Evolutionary conservation across 1,140 invertebrate genomes (phyloP).

Genomic region (Drosophila ironensis): DNA sequence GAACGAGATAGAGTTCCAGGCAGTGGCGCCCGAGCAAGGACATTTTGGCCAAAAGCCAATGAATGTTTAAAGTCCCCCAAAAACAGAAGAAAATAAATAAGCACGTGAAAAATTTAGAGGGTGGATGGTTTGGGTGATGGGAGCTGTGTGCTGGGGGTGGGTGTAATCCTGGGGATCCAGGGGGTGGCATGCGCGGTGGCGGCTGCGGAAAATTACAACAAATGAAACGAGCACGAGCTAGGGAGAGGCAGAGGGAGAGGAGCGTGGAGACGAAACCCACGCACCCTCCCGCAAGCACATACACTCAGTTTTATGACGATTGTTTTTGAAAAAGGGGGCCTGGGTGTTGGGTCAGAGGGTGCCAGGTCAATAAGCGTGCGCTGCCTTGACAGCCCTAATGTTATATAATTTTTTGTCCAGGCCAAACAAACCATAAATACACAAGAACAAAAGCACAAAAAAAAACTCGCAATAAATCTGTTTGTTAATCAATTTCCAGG

Average conservation of each 20-base stretch:
- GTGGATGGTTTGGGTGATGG: background rate
- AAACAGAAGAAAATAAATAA: constrained; percentile 21
- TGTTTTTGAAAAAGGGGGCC: background rate
- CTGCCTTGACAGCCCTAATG: constrained; percentile 33
- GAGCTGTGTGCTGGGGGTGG: background rate
- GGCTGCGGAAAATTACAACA: constrained; percentile 38
- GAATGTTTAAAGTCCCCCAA: constrained; percentile 27
- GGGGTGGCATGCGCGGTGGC: constrained; percentile 42
- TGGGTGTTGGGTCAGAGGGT: too few relatives aligned
- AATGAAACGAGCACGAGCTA: constrained; percentile 27
- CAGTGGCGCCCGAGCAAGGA: background rate
- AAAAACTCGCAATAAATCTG: background rate
- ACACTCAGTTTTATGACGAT: constrained; percentile 13
- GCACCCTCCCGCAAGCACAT: background rate
- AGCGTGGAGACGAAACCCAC: constrained; percentile 35
- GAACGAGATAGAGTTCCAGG: background rate
- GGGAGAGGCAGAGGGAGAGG: too few relatives aligned
- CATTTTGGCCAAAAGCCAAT: background rate
- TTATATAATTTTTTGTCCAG: constrained; percentile 42
- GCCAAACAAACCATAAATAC: constrained; percentile 20
- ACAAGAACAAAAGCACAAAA: background rate
- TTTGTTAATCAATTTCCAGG: background rate
- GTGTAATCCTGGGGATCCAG: background rate
- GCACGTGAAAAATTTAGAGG: background rate
- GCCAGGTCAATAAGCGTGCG: constrained; percentile 52